Evolutionary conservation across 2,888 invertebrate species (phyloP).

Genomic region (Dicycla oo): DNA sequence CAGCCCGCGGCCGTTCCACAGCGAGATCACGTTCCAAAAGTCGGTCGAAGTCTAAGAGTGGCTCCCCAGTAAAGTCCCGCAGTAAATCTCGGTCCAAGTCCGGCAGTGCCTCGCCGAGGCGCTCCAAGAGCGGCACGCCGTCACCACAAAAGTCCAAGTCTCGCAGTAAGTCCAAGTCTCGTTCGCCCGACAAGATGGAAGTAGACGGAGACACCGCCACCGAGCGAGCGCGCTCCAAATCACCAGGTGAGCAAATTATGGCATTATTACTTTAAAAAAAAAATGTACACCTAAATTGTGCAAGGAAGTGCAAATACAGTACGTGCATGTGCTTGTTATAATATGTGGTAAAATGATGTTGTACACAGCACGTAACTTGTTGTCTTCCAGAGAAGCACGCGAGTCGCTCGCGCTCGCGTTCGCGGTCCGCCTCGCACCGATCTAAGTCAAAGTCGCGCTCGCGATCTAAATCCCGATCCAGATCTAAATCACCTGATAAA

Average conservation of each 20-base stretch:
- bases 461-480: conserved; percentile 43
- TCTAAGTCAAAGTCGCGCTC: conserved; percentile 66
- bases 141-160: conserved; percentile 47
- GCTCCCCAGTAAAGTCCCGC: conserved; percentile 67
- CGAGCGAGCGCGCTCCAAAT: conserved; percentile 60
- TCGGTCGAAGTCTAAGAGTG: conserved; percentile 68
- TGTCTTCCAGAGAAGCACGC: conserved; percentile 61
- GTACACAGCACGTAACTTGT: neutral
- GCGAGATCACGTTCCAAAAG: conserved; percentile 51
- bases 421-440: conserved; percentile 69
- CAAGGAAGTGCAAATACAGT: neutral
- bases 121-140: conserved; percentile 32
- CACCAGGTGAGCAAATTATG: conserved; percentile 61
- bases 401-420: conserved; percentile 71
- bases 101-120: conserved; percentile 29
- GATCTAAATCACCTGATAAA: conserved; percentile 51
- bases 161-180: conserved; percentile 58
- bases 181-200: conserved; percentile 71
- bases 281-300: neutral
- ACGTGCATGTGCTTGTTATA: neutral
- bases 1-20: conserved; percentile 15
- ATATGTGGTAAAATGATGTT: neutral
- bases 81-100: conserved; percentile 68
- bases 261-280: neutral
- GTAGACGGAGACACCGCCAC: conserved; percentile 67